Conservation (phyloP, 2,113 vertebrate genomes). For the Gambusia holbrooki region DNA sequence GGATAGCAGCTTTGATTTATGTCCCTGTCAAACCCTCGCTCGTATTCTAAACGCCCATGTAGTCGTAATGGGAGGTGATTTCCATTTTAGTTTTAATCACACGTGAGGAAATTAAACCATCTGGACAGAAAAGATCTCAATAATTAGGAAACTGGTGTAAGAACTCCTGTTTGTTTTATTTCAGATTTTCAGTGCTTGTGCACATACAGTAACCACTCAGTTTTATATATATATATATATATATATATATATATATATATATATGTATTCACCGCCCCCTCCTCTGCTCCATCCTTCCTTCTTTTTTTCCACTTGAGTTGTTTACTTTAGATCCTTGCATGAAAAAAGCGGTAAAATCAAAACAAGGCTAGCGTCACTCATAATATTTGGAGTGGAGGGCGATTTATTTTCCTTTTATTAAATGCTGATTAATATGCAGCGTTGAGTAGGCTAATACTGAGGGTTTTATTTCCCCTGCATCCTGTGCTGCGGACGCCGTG, state of each 20-base stretch:
- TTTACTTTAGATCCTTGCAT: constrained; percentile 73
- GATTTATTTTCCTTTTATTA: constrained; percentile 95
- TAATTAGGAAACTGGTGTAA: constrained; percentile 51
- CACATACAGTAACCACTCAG: constrained; percentile 45
- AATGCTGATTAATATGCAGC: constrained; percentile 97
- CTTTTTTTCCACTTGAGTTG: constrained; percentile 70
- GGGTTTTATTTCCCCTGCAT: constrained; percentile 89
- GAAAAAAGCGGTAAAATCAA: constrained; percentile 71
- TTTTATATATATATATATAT: constrained; percentile 17
- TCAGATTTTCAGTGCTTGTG: constrained; percentile 41
- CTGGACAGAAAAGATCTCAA: constrained; percentile 18
- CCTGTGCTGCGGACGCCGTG: constrained; percentile 83
- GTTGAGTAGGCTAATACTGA: constrained; percentile 88
- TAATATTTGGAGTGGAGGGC: constrained; percentile 93
- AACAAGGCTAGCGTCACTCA: constrained; percentile 79
- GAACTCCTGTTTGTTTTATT: constrained; percentile 71
- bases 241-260: constrained; percentile 8
- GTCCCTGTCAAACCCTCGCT: constrained; percentile 19
- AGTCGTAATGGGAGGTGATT: constrained; percentile 39
- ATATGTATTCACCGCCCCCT: constrained; percentile 41
- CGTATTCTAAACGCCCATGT: constrained; percentile 17
- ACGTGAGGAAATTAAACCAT: constrained; percentile 38
- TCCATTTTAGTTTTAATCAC: constrained; percentile 55
- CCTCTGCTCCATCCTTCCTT: constrained; percentile 27
- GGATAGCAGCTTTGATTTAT: not conserved